These are phyloP conservation scores for Eutrigla gurnardus DNA, from an alignment of 2,797 vertebrate genomes.

Conservation along the genomic window DNA sequence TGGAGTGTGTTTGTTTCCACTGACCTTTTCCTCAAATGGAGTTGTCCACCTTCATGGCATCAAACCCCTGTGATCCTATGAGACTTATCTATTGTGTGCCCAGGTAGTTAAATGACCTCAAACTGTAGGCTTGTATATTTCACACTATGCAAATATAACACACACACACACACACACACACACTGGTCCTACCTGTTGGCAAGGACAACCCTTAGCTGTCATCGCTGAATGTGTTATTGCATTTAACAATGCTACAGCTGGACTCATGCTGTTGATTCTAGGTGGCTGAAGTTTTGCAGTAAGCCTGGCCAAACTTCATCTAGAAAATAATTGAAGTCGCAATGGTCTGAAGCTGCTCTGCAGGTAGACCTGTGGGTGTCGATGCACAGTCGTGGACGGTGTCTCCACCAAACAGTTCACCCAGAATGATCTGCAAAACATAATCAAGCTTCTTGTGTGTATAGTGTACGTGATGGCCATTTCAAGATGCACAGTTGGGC, in stretches of 20 bases:
- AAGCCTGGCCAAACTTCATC: neutral
- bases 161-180: neutral
- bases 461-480: neutral
- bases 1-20: neutral
- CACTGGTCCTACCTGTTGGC: constrained; percentile 28
- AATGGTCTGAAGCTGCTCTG: neutral
- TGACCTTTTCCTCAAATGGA: constrained; percentile 26
- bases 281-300: neutral
- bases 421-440: neutral
- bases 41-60: constrained; percentile 6
- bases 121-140: constrained; percentile 34
- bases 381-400: too few species aligned
- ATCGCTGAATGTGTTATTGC: constrained; percentile 11
- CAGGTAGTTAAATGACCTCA: constrained; percentile 61
- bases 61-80: neutral
- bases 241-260: neutral
- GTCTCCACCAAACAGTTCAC: neutral
- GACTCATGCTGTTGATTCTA: neutral
- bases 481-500: neutral
- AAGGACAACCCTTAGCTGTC: constrained; percentile 1
- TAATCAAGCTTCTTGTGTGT: neutral
- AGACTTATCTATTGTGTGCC: constrained; percentile 12
- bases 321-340: neutral
- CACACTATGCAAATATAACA: constrained; percentile 67
- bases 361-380: neutral